Conservation (phyloP, 2,797 vertebrate species). For the Rhinoraja longicauda region DNA sequence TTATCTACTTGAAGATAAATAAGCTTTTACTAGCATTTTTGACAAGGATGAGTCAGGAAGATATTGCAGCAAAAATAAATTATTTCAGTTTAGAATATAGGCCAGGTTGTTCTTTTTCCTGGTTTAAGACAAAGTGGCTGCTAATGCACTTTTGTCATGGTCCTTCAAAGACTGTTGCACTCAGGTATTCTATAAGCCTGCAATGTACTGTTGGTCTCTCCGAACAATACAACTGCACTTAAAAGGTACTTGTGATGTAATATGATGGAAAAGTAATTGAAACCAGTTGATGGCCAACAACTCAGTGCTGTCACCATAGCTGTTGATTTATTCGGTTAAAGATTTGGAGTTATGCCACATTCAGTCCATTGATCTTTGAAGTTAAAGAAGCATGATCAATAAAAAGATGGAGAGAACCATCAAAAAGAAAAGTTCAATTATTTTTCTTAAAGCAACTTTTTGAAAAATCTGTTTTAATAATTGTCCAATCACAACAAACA, state of each 20-base stretch:
- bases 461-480: not conserved
- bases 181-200: too few species aligned
- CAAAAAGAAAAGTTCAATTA: not conserved
- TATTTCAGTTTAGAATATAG: not conserved
- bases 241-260: not conserved
- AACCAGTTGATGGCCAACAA: too few species aligned
- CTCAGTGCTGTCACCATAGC: too few species aligned
- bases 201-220: not conserved
- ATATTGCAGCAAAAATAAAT: not conserved
- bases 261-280: not conserved
- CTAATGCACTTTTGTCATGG: not conserved
- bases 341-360: not conserved
- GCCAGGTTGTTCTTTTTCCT: not conserved
- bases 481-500: not conserved
- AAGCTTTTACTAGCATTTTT: not conserved
- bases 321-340: not conserved
- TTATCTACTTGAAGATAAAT: slow-evolving; percentile 58
- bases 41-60: not conserved
- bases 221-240: not conserved
- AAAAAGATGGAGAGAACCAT: not conserved
- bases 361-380: not conserved
- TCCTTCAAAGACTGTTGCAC: not conserved
- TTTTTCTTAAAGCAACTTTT: not conserved
- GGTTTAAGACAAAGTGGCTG: not conserved
- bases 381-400: not conserved